Percentiles rank a stretch among this genome's conserved stretches.
These are phyloP conservation scores for Mionectes olivaceus DNA, from an alignment of 2,797 vertebrate species.

Conservation along the genomic window DNA sequence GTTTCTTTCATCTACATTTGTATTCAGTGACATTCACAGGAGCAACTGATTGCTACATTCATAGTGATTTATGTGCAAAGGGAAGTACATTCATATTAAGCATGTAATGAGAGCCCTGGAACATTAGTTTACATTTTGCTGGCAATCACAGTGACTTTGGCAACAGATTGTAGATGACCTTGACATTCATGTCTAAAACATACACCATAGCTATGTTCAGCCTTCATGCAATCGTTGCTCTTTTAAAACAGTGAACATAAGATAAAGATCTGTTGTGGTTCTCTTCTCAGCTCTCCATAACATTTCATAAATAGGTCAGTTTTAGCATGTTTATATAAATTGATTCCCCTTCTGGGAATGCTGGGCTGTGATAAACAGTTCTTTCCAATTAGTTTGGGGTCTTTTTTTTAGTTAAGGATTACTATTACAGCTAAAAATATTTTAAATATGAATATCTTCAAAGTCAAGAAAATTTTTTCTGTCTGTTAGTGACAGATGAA, in stretches of 20 bases:
- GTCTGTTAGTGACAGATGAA: not conserved
- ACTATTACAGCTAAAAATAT: conserved; percentile 34
- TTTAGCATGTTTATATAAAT: conserved; percentile 65
- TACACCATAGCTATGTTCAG: not conserved
- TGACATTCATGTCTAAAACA: conserved; percentile 36
- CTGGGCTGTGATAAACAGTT: conserved; percentile 36
- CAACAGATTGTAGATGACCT: conserved; percentile 51
- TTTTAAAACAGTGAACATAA: conserved; percentile 46
- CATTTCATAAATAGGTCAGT: conserved; percentile 59
- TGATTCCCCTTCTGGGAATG: conserved; percentile 61
- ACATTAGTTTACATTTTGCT: conserved; percentile 35
- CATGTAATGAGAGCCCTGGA: conserved; percentile 8
- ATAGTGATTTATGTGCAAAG: conserved; percentile 3
- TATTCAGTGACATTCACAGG: not conserved
- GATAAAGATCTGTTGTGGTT: conserved; percentile 55
- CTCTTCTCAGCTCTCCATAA: conserved; percentile 28
- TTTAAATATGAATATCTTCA: not conserved
- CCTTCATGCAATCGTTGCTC: not conserved
- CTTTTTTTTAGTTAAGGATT: not conserved
- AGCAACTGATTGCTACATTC: not conserved
- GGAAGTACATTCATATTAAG: conserved; percentile 27
- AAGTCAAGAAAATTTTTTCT: conserved; percentile 5
- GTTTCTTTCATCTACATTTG: not conserved
- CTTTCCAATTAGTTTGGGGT: conserved; percentile 7
- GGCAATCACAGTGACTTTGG: conserved; percentile 41